These are phyloP conservation scores for Orius insidiosus DNA, from an alignment of 1,140 invertebrate species.

Conservation along the genomic window DNA sequence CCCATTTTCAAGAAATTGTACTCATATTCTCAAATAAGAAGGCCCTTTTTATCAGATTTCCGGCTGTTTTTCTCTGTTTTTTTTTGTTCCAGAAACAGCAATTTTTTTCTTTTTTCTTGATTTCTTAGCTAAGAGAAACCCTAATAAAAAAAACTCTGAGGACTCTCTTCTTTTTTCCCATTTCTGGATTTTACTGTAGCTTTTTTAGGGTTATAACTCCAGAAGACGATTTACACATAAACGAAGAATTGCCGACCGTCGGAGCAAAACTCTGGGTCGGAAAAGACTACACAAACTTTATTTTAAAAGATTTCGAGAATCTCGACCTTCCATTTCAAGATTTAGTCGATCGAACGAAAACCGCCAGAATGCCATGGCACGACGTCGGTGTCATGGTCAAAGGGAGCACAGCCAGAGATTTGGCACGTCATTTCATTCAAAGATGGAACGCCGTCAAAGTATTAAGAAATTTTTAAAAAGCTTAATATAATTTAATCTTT, in stretches of 20 bases:
- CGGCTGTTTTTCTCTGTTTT: too few species aligned
- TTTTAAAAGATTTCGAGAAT: constrained; percentile 91
- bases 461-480: constrained; percentile 23
- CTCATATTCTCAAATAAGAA: too few species aligned
- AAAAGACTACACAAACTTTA: constrained; percentile 96
- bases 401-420: constrained; percentile 72
- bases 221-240: too few species aligned
- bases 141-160: too few species aligned
- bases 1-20: too few species aligned
- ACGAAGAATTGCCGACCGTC: background rate
- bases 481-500: constrained; percentile 17
- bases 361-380: constrained; percentile 96
- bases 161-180: too few species aligned
- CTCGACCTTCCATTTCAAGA: constrained; percentile 80
- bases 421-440: constrained; percentile 92
- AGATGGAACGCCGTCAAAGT: constrained; percentile 94
- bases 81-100: too few species aligned
- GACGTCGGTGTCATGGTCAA: constrained; percentile 79
- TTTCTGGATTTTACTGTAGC: too few species aligned
- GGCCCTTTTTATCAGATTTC: too few species aligned
- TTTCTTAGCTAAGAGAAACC: too few species aligned
- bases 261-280: constrained; percentile 88
- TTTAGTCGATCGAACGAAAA: constrained; percentile 67
- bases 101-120: too few species aligned
- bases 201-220: too few species aligned